Percentiles rank a stretch among this genome's conserved stretches.
Conservation (phyloP, 1,140 invertebrate genomes). For the Drosophila mauritiana region DNA sequence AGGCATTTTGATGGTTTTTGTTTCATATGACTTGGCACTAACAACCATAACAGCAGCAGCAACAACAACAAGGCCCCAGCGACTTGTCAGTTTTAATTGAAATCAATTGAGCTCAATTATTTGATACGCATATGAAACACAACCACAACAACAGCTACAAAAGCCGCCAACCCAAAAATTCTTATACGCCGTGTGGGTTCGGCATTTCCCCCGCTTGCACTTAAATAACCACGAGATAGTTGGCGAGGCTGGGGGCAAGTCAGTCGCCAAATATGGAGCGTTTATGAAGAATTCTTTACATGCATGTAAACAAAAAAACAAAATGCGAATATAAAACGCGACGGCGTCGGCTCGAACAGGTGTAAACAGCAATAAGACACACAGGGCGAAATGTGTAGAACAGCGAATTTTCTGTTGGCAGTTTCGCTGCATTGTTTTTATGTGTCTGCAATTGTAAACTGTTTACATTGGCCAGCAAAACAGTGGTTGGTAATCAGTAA, state of each 20-base stretch:
- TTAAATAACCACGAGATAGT: constrained; percentile 20
- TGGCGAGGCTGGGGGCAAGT: constrained; percentile 46
- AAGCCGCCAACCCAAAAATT: constrained; percentile 40
- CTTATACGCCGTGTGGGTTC: constrained; percentile 43
- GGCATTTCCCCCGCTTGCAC: constrained; percentile 40
- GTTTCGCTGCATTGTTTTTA: constrained; percentile 25
- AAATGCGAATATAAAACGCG: constrained; percentile 26
- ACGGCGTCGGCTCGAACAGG: constrained; percentile 43
- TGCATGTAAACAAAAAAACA: constrained; percentile 45
- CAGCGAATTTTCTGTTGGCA: constrained; percentile 12
- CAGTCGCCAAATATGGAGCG: constrained; percentile 41
- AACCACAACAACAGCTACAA: constrained; percentile 16
- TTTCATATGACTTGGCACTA: constrained; percentile 49
- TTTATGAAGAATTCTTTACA: constrained; percentile 59
- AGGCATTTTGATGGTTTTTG: constrained; percentile 50
- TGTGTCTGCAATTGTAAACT: constrained; percentile 9
- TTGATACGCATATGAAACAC: constrained; percentile 78
- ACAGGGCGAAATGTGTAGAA: constrained; percentile 26
- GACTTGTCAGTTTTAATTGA: constrained; percentile 79
- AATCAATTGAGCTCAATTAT: constrained; percentile 82
- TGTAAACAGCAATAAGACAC: constrained; percentile 61
- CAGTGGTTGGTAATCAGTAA: background rate
- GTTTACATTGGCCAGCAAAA: background rate
- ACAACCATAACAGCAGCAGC: constrained; percentile 38
- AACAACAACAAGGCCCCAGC: constrained; percentile 43